Conservation (phyloP, 2,797 vertebrate genomes). For the Melanotaenia parkinsoni region DNA sequence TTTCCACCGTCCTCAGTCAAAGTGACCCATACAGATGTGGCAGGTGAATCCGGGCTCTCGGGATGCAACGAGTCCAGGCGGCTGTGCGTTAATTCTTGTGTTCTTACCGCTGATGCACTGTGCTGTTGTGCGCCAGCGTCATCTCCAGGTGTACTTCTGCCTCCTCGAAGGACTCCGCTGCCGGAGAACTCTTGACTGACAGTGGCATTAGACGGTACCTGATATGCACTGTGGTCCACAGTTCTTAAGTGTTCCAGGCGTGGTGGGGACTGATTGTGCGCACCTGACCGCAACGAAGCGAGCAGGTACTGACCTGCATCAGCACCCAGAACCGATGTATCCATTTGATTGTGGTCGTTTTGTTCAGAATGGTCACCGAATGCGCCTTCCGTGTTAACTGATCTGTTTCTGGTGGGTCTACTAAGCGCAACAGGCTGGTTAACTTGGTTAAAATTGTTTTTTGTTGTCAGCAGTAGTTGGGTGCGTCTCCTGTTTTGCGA, state of each 20-base stretch:
- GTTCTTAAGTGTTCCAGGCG: neutral
- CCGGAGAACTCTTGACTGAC: constrained; percentile 73
- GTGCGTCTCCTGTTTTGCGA: constrained; percentile 52
- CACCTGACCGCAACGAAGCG: constrained; percentile 12
- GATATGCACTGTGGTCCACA: neutral
- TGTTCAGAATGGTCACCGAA: constrained; percentile 11
- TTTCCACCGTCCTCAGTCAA: neutral
- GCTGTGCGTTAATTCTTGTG: constrained; percentile 28
- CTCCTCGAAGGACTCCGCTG: constrained; percentile 69
- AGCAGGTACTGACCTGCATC: constrained; percentile 59
- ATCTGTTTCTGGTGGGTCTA: constrained; percentile 41
- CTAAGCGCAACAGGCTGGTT: constrained; percentile 21
- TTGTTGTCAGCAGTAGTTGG: constrained; percentile 67
- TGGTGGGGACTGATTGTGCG: constrained; percentile 2
- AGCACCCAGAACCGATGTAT: constrained; percentile 45
- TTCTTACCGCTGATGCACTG: neutral
- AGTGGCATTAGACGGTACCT: constrained; percentile 25
- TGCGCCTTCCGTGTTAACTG: constrained; percentile 7
- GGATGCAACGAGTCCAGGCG: neutral
- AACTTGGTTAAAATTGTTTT: constrained; percentile 30
- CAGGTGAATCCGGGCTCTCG: constrained; percentile 8
- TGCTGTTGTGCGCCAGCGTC: constrained; percentile 22
- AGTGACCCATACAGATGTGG: constrained; percentile 9
- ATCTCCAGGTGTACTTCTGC: constrained; percentile 43
- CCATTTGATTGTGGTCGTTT: constrained; percentile 37